Conservation (phyloP, 1,140 invertebrate species). For the Dolichoris vasculosae region DNA sequence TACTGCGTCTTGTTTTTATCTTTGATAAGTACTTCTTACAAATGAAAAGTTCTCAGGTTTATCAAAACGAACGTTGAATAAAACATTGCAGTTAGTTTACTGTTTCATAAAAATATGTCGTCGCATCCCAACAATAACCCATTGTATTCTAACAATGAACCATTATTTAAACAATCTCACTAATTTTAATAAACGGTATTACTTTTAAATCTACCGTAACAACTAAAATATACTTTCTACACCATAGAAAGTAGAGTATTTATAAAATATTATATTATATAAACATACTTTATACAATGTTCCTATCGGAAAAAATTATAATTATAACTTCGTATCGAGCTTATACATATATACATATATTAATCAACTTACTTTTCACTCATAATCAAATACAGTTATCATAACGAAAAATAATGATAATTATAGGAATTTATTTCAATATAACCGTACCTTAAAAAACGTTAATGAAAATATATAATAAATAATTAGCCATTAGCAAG, state of each 20-base stretch:
- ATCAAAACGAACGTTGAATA: slow-evolving; percentile 30
- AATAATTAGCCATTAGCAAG: too few relatives aligned
- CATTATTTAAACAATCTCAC: slow-evolving; percentile 42
- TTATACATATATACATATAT: too few relatives aligned
- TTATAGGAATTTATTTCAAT: too few relatives aligned
- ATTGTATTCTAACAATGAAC: slow-evolving; percentile 41
- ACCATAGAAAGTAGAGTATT: neutral
- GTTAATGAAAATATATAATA: too few relatives aligned
- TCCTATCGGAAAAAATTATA: neutral
- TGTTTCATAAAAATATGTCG: slow-evolving; percentile 34
- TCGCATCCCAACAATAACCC: slow-evolving; percentile 21
- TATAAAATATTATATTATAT: neutral
- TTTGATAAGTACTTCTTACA: slow-evolving; percentile 5
- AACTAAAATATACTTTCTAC: neutral
- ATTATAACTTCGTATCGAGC: neutral
- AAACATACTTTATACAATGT: too few relatives aligned
- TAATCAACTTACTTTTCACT: too few relatives aligned
- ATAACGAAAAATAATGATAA: too few relatives aligned
- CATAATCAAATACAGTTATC: too few relatives aligned
- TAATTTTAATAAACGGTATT: slow-evolving; percentile 16
- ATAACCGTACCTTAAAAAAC: too few relatives aligned
- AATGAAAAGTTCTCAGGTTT: slow-evolving; percentile 26
- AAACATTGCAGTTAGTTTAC: slow-evolving; percentile 2
- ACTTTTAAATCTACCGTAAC: neutral
- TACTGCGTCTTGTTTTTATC: neutral